Evolutionary conservation across 2,113 vertebrate species (phyloP).

Genomic region (Phrynosoma platyrhinos): DNA sequence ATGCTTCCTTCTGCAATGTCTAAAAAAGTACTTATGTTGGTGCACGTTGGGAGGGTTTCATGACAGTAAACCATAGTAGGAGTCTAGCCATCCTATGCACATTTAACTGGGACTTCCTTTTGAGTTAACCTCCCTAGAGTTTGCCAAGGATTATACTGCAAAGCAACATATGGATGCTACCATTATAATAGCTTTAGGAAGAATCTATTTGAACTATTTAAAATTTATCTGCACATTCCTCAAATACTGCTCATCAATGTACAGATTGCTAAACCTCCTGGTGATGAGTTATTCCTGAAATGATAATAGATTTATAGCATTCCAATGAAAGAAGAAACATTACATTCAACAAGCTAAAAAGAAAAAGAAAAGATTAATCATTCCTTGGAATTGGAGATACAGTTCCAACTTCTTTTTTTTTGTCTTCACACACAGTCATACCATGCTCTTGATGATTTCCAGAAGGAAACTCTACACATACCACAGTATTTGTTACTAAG

Average conservation of each 20-base stretch:
- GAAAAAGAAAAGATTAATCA: neutral
- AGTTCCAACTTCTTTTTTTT: slow-evolving; percentile 41
- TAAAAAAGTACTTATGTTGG: too few relatives aligned
- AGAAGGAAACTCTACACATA: neutral
- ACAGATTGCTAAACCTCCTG: slow-evolving; percentile 32
- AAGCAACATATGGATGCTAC: neutral
- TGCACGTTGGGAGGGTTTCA: too few relatives aligned
- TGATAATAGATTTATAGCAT: slow-evolving; percentile 31
- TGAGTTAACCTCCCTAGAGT: neutral
- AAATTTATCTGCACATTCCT: slow-evolving; percentile 11
- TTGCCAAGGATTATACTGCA: neutral
- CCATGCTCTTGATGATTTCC: slow-evolving; percentile 37
- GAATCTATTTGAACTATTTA: slow-evolving; percentile 3
- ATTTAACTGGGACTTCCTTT: neutral
- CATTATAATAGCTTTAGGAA: neutral
- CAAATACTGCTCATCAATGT: slow-evolving; percentile 45
- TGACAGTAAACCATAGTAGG: too few relatives aligned
- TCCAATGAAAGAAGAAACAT: slow-evolving; percentile 38
- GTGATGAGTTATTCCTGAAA: slow-evolving; percentile 45
- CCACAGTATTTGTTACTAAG: slow-evolving; percentile 39
- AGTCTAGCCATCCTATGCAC: neutral
- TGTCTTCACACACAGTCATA: neutral
- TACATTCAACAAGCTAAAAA: slow-evolving; percentile 32
- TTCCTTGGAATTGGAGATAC: slow-evolving; percentile 33
- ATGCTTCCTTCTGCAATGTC: too few relatives aligned